These are phyloP conservation scores for Heliconius cydno DNA, from an alignment of 2,888 invertebrate species.

Conservation along the genomic window DNA sequence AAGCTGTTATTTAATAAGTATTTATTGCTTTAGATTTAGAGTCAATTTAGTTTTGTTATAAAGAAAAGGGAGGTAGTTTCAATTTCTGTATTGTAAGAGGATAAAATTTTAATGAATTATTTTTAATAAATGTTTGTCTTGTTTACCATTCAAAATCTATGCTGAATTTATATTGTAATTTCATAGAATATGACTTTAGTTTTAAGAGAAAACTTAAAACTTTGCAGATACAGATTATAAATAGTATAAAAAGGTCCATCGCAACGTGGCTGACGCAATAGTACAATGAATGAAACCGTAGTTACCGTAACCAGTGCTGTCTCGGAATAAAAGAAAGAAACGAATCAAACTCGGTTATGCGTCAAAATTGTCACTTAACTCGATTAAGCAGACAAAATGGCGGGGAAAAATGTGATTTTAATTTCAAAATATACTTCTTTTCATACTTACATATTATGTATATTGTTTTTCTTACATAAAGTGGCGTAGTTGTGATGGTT, in stretches of 20 bases:
- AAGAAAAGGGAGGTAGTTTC: too few species aligned
- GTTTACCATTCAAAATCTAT: not conserved
- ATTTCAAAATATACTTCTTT: too few species aligned
- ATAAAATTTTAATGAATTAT: not conserved
- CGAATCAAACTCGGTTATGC: not conserved
- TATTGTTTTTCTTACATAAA: not conserved
- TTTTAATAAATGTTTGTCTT: not conserved
- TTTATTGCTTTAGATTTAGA: not conserved
- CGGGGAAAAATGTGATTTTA: too few species aligned
- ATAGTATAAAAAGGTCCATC: not conserved
- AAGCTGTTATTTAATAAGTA: constrained; percentile 4
- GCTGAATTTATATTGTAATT: not conserved
- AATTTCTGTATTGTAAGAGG: too few species aligned
- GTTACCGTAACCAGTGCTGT: constrained; percentile 17
- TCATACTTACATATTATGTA: too few species aligned
- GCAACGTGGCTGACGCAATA: constrained; percentile 5
- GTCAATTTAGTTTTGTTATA: not conserved
- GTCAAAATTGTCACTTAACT: not conserved
- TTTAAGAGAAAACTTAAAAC: not conserved
- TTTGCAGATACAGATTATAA: not conserved
- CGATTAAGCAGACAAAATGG: not conserved
- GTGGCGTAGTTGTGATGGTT: not conserved
- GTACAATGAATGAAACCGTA: constrained; percentile 1
- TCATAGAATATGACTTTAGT: not conserved
- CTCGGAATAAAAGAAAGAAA: constrained; percentile 11